These are phyloP conservation scores for Galerucella nymphaeae DNA, from an alignment of 2,888 invertebrate genomes.

Conservation along the genomic window DNA sequence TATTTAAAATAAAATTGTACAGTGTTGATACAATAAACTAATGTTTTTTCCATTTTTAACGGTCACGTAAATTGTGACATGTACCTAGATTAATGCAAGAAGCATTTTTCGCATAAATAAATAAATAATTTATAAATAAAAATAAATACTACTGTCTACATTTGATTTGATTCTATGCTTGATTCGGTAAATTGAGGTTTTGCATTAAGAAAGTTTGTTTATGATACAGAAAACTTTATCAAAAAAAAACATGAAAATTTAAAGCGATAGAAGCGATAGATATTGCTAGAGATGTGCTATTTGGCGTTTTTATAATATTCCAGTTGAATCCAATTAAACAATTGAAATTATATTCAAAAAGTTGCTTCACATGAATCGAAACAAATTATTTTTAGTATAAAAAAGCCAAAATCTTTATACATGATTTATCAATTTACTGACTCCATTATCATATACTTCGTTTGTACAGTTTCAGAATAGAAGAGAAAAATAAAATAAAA, in stretches of 20 bases:
- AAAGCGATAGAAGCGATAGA: slow-evolving; percentile 26
- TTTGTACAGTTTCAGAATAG: slow-evolving; percentile 42
- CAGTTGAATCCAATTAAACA: slow-evolving; percentile 67
- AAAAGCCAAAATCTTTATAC: slow-evolving; percentile 7
- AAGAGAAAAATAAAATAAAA: slow-evolving; percentile 26
- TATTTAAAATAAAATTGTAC: slow-evolving; percentile 47
- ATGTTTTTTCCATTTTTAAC: slow-evolving; percentile 30
- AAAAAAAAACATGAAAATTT: slow-evolving; percentile 4
- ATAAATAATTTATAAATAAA: slow-evolving; percentile 69
- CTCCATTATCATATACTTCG: slow-evolving; percentile 11
- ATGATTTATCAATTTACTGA: neutral
- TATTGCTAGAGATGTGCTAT: slow-evolving; percentile 2
- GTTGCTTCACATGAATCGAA: neutral
- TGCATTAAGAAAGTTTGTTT: slow-evolving; percentile 31
- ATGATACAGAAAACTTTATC: slow-evolving; percentile 38
- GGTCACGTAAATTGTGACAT: slow-evolving; percentile 65
- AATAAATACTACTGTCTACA: slow-evolving; percentile 47
- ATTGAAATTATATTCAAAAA: slow-evolving; percentile 48
- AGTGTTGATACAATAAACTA: slow-evolving; percentile 44
- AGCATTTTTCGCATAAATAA: slow-evolving; percentile 63
- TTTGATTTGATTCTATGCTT: slow-evolving; percentile 21
- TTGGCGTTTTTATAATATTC: slow-evolving; percentile 4
- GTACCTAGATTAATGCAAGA: slow-evolving; percentile 64
- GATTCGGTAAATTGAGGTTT: slow-evolving; percentile 44
- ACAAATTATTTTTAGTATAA: neutral